phyloP scores from a whole-genome alignment of 2,888 invertebrate species.

The Drosophila percnosoma region DNA sequence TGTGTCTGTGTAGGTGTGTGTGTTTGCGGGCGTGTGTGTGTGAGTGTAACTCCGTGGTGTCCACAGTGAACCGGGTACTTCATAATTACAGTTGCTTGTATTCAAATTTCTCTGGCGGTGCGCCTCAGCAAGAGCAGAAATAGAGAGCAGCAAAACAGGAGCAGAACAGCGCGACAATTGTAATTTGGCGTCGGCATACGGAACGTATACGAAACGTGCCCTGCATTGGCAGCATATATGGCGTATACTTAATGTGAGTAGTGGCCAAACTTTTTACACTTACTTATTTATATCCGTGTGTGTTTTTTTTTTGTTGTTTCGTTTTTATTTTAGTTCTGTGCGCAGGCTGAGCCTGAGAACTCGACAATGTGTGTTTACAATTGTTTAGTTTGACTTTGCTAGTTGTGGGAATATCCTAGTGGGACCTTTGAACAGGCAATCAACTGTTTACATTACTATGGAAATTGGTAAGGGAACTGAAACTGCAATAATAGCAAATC shows the following conservation, averaged over 20 bases:
- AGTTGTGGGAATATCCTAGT: slow-evolving; percentile 17
- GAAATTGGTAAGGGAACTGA: slow-evolving; percentile 28
- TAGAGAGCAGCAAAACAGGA: background rate
- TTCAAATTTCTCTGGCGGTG: slow-evolving; percentile 65
- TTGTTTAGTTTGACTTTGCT: slow-evolving; percentile 28
- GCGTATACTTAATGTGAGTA: slow-evolving; percentile 66
- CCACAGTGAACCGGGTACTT: slow-evolving; percentile 61
- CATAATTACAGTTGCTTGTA: slow-evolving; percentile 70
- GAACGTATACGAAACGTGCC: slow-evolving; percentile 43
- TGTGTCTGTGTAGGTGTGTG: slow-evolving; percentile 1
- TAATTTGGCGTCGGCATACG: slow-evolving; percentile 38
- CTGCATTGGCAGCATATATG: slow-evolving; percentile 31
- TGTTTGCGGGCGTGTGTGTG: slow-evolving; percentile 11
- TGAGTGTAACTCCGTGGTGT: slow-evolving; percentile 63
- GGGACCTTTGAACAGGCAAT: slow-evolving; percentile 43
- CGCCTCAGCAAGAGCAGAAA: slow-evolving; percentile 15
- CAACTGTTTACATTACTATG: slow-evolving; percentile 31
- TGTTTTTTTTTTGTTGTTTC: background rate
- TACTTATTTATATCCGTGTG: slow-evolving; percentile 20
- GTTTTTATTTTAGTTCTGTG: background rate
- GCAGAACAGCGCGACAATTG: slow-evolving; percentile 34
- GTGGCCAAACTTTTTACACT: slow-evolving; percentile 40
- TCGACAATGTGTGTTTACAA: slow-evolving; percentile 5
- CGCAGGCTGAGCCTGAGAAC: slow-evolving; percentile 6
- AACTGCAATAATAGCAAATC: background rate